phyloP scores from a whole-genome alignment of 1,140 invertebrate genomes.

The Akabosia matsudoensis region DNA sequence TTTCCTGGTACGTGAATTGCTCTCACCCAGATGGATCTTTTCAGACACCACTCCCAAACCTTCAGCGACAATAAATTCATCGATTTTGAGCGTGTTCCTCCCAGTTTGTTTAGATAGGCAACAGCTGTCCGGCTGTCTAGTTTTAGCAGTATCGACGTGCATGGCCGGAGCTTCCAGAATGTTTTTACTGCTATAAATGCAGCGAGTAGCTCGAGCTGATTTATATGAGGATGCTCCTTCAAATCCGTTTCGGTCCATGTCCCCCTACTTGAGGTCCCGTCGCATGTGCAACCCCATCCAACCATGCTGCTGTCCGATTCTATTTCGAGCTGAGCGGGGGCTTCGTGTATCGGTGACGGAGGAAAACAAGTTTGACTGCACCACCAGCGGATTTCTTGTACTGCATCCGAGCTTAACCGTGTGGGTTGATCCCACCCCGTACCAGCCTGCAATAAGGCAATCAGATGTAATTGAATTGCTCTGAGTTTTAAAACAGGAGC shows the following conservation, averaged over 20 bases:
- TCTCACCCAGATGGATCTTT: not conserved
- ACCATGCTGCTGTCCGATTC: not conserved
- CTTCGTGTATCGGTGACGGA: too few species aligned
- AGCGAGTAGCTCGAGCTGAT: constrained; percentile 31
- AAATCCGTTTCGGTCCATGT: not conserved
- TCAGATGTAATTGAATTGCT: too few species aligned
- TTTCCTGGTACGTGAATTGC: not conserved
- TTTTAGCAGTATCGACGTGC: not conserved
- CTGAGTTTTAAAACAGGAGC: too few species aligned
- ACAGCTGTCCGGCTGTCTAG: not conserved
- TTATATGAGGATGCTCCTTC: not conserved
- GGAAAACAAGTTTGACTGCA: too few species aligned
- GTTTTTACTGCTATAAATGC: constrained; percentile 1
- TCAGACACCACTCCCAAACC: not conserved
- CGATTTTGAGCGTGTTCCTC: not conserved
- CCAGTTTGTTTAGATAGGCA: not conserved
- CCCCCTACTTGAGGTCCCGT: not conserved
- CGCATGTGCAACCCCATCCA: constrained; percentile 21
- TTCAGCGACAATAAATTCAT: not conserved
- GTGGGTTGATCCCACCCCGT: too few species aligned
- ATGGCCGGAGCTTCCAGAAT: too few species aligned
- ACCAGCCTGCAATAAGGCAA: too few species aligned
- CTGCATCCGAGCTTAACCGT: too few species aligned
- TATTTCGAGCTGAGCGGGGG: too few species aligned
- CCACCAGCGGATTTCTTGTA: too few species aligned